Base-by-base conservation (phyloP, 2,113 vertebrate genomes). In the Lophotis ruficrista region DNA sequence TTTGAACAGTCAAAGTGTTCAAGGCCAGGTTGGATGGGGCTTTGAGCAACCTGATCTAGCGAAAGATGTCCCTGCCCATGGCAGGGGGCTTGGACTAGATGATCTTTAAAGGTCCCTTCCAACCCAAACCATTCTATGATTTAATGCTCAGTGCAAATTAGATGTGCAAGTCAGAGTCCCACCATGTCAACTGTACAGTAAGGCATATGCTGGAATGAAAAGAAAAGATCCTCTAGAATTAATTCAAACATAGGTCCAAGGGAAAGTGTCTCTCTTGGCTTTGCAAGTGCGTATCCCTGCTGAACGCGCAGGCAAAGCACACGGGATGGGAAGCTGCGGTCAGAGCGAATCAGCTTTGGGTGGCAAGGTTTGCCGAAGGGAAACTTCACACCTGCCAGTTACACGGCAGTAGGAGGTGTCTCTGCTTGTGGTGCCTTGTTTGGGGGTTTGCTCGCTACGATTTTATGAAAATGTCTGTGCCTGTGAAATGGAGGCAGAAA, bases 221-320 rank as follows among this genome's bases (percentile, higher is more conserved):
- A 79, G 21, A 61, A 56, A 80, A 19, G 45, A 23, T 27, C 22
- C 20, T 76, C 31, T 60, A 10, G 15, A 81, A 60, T 65, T 43
- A 35, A 38, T 54, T 48, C 19, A 60, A 66, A 43, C n/a, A 10
- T 58, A 22, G 0, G 0, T 23, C 31, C 28, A 27, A 35, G 53
- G 7, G 28, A 79, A 57, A n/a, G 38, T 2, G 0, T 35, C 53
- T 90, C 30, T 82, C 66, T 50, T 30, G 14, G 47, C 38, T 78
- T 50, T 2, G 5, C 0, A 1, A 28, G 27, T 3, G 30, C 16
- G 0, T 7, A 9, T 45, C 48, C 12, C 43, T n/a, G 21, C 82
- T 48, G 87, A 75, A 43, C n/a, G 81, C 1, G 0, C 1, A 31
- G 37, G 62, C 66, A 56, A 41, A 86, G 76, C 50, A 15, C 35